Conservation (phyloP, 2,888 invertebrate genomes). For the Portevinia maculata region DNA sequence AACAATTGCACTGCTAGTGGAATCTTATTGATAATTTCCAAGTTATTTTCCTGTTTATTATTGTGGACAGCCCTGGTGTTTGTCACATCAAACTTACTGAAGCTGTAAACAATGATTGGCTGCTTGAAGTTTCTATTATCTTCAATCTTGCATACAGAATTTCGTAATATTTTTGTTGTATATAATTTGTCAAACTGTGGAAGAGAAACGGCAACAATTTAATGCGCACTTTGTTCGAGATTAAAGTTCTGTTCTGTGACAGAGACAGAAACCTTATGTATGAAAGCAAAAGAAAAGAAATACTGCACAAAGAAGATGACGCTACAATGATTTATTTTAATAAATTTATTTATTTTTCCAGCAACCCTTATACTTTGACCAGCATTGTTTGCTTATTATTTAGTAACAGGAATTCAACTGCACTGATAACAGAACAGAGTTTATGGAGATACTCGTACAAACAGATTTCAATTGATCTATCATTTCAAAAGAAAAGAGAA, state of each 20-base stretch:
- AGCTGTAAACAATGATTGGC: not conserved
- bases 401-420: not conserved
- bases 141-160: not conserved
- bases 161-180: not conserved
- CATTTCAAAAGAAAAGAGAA: too few relatives aligned
- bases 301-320: constrained; percentile 21
- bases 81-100: constrained; percentile 9
- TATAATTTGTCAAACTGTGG: not conserved
- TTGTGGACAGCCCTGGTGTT: not conserved
- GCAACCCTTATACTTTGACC: constrained; percentile 38
- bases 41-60: too few relatives aligned
- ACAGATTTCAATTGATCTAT: too few relatives aligned
- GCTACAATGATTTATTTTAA: not conserved
- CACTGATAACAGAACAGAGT: too few relatives aligned
- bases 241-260: constrained; percentile 17
- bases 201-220: not conserved
- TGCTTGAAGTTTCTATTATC: too few relatives aligned
- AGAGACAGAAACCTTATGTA: not conserved
- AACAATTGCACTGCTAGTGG: not conserved
- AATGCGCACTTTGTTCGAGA: constrained; percentile 33
- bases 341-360: constrained; percentile 2
- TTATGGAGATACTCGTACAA: too few relatives aligned
- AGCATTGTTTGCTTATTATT: constrained; percentile 9
- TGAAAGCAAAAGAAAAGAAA: not conserved
- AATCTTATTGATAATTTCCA: not conserved